Evolutionary conservation across 2,888 invertebrate genomes (phyloP).

Genomic region (Hirudinaria manillensis): DNA sequence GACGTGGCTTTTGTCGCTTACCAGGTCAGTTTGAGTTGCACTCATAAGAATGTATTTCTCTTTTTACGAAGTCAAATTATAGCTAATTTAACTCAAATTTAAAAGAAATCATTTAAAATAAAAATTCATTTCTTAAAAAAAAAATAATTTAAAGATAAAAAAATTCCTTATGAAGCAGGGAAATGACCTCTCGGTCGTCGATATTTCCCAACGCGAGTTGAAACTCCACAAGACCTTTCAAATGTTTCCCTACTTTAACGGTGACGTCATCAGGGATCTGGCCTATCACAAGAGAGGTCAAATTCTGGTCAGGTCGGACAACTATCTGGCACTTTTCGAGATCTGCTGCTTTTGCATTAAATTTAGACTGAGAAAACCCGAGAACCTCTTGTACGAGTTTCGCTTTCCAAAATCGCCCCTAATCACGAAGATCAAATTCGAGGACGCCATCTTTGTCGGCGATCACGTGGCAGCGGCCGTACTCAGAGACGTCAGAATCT

Average conservation of each 20-base stretch:
- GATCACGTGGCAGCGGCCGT: slow-evolving; percentile 50
- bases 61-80: too few species aligned
- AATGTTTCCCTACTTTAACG: slow-evolving; percentile 37
- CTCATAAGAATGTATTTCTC: too few species aligned
- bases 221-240: background rate
- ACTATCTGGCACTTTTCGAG: slow-evolving; percentile 46
- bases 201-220: background rate
- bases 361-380: slow-evolving; percentile 40
- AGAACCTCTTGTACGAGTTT: slow-evolving; percentile 48
- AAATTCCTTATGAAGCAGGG: background rate
- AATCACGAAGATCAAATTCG: slow-evolving; percentile 42
- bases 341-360: slow-evolving; percentile 42
- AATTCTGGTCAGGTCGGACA: slow-evolving; percentile 35
- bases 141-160: background rate
- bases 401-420: slow-evolving; percentile 47
- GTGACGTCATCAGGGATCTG: slow-evolving; percentile 38
- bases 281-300: slow-evolving; percentile 35
- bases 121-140: background rate
- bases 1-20: background rate
- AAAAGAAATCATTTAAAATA: background rate
- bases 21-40: slow-evolving; percentile 13
- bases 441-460: slow-evolving; percentile 47
- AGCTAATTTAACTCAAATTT: background rate
- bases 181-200: background rate
- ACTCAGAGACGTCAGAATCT: slow-evolving; percentile 51